These are phyloP conservation scores for Uria lomvia DNA, from an alignment of 2,113 vertebrate species.

Conservation along the genomic window DNA sequence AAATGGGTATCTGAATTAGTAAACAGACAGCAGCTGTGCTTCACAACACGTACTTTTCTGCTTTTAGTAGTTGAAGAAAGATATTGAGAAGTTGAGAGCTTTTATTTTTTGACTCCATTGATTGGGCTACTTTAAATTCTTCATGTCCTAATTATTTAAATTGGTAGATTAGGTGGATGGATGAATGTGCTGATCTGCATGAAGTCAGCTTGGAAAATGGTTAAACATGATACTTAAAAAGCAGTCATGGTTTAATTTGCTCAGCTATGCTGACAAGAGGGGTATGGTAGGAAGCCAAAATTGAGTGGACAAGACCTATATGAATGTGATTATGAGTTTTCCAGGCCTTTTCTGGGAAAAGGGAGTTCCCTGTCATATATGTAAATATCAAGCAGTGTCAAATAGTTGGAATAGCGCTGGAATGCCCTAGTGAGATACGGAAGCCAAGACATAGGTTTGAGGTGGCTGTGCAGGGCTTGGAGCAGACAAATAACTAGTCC, in stretches of 20 bases:
- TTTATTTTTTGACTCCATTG: neutral
- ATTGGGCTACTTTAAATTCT: neutral
- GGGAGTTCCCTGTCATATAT: fast-evolving
- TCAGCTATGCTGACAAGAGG: neutral
- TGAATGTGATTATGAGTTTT: neutral
- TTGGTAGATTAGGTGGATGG: neutral
- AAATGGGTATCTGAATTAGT: neutral
- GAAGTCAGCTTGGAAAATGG: neutral
- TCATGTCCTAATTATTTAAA: neutral
- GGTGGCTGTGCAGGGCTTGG: neutral
- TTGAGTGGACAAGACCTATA: neutral
- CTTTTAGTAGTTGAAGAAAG: neutral
- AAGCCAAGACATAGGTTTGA: neutral
- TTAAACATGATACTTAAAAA: neutral
- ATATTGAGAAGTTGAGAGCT: neutral
- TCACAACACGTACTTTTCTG: neutral
- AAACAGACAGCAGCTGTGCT: neutral
- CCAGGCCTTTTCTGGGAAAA: neutral
- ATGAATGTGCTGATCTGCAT: neutral
- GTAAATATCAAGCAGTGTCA: neutral
- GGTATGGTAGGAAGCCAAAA: neutral
- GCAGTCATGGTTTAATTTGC: neutral
- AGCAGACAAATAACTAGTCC: neutral
- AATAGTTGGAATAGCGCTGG: neutral
- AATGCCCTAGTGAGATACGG: neutral